A percentile compares a stretch with the other conserved stretches of the same genome.
Evolutionary conservation across 2,888 invertebrate genomes (phyloP).

Genomic region (Erannis defoliaria): DNA sequence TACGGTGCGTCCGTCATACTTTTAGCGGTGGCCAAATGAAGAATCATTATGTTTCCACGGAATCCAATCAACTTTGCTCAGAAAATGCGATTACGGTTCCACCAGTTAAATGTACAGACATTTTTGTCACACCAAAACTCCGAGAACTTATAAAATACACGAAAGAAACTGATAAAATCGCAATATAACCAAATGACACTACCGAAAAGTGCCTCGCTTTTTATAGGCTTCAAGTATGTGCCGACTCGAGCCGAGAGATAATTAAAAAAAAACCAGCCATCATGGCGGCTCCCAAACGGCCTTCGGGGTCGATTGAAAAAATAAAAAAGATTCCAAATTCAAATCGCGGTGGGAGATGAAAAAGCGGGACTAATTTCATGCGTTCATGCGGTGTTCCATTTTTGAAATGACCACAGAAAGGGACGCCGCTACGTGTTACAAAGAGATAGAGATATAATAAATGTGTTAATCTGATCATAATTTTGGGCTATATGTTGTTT

Average conservation of each 20-base stretch:
- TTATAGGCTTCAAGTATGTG: conserved; percentile 40
- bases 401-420: conserved; percentile 71
- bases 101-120: not conserved
- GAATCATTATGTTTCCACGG: not conserved
- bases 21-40: not conserved
- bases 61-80: not conserved
- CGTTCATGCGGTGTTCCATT: conserved; percentile 78
- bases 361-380: conserved; percentile 83
- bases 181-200: conserved; percentile 40
- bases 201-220: conserved; percentile 38
- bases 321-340: conserved; percentile 68
- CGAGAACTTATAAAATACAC: conserved; percentile 34
- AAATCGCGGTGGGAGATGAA: conserved; percentile 82
- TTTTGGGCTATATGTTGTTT: conserved; percentile 79
- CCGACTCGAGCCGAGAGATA: conserved; percentile 51
- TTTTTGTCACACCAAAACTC: conserved; percentile 11
- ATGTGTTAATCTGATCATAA: conserved; percentile 83
- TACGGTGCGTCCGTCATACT: not conserved
- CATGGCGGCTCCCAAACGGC: conserved; percentile 75
- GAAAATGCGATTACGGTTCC: not conserved
- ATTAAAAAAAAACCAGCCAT: conserved; percentile 74
- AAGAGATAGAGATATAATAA: conserved; percentile 64
- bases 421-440: conserved; percentile 51
- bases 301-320: conserved; percentile 54
- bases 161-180: conserved; percentile 40